phyloP scores from a whole-genome alignment of 1,140 invertebrate species.

The Saccostrea echinata region DNA sequence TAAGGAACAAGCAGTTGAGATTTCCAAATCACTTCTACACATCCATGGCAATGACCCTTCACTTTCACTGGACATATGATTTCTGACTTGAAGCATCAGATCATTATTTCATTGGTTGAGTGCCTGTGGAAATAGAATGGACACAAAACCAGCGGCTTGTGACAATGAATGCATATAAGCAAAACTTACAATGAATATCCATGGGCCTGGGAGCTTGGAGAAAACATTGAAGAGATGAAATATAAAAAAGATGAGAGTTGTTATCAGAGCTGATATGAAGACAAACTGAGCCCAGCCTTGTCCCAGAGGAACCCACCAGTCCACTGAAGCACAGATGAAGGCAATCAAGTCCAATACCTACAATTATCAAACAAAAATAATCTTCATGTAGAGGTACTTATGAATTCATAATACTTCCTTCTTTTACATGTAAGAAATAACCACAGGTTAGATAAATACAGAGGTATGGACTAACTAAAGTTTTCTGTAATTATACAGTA shows the following conservation, averaged over 20 bases:
- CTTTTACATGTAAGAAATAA: no score
- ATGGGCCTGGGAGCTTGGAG: constrained; percentile 89
- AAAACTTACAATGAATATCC: constrained; percentile 90
- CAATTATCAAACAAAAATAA: constrained; percentile 70
- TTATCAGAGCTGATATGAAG: constrained; percentile 91
- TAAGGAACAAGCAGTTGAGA: no score
- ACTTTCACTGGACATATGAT: not conserved
- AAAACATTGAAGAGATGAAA: constrained; percentile 93
- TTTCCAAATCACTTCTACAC: no score
- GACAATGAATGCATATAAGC: constrained; percentile 57
- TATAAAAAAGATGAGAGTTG: constrained; percentile 88
- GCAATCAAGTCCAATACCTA: constrained; percentile 89
- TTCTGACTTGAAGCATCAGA: not conserved
- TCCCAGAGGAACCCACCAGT: constrained; percentile 74
- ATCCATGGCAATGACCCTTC: no score
- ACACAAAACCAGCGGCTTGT: no score
- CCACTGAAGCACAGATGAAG: constrained; percentile 89
- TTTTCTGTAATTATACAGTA: no score
- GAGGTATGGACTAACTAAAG: no score
- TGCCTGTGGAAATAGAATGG: not conserved
- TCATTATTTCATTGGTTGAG: no score
- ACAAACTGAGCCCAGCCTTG: constrained; percentile 89
- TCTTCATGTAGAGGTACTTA: no score
- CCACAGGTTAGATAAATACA: no score
- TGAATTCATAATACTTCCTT: no score